Evolutionary conservation across 2,797 vertebrate species (phyloP).

Genomic region (Myotis vivesi): DNA sequence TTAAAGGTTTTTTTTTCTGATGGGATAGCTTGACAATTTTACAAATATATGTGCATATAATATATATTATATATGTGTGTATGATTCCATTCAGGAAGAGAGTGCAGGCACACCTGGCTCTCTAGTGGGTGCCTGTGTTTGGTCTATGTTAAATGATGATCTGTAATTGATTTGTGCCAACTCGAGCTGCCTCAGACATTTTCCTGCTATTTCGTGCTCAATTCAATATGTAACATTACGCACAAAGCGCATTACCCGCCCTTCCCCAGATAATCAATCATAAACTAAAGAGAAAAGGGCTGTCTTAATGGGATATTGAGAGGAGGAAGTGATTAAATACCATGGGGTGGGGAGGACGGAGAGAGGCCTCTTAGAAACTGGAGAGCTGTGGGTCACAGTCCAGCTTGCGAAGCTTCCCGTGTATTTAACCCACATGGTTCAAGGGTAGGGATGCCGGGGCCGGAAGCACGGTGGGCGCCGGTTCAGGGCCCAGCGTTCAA

Average conservation of each 20-base stretch:
- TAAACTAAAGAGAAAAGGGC: conserved; percentile 82
- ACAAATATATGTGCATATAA: not conserved
- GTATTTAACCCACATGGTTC: not conserved
- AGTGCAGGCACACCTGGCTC: conserved; percentile 71
- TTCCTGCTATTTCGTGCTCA: conserved; percentile 82
- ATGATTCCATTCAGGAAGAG: conserved; percentile 50
- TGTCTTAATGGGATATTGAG: conserved; percentile 82
- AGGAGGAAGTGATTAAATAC: conserved; percentile 76
- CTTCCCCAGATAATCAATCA: conserved; percentile 79
- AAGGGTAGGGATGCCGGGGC: not conserved
- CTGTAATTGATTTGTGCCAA: conserved; percentile 82
- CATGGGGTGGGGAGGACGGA: not conserved
- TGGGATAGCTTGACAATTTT: conserved; percentile 64
- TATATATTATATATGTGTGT: not conserved
- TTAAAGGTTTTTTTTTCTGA: not conserved
- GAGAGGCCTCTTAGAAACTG: conserved; percentile 53
- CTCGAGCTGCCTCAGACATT: conserved; percentile 78
- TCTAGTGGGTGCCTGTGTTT: conserved; percentile 78
- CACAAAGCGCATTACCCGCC: conserved; percentile 74
- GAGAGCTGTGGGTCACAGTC: conserved; percentile 46
- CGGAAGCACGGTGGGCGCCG: not conserved
- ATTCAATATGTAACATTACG: conserved; percentile 75
- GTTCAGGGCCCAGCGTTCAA: not conserved
- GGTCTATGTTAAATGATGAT: conserved; percentile 82
- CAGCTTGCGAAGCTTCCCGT: not conserved